Conservation (phyloP, 1,140 invertebrate genomes). For the Trachymyrmex septentrionalis region DNA sequence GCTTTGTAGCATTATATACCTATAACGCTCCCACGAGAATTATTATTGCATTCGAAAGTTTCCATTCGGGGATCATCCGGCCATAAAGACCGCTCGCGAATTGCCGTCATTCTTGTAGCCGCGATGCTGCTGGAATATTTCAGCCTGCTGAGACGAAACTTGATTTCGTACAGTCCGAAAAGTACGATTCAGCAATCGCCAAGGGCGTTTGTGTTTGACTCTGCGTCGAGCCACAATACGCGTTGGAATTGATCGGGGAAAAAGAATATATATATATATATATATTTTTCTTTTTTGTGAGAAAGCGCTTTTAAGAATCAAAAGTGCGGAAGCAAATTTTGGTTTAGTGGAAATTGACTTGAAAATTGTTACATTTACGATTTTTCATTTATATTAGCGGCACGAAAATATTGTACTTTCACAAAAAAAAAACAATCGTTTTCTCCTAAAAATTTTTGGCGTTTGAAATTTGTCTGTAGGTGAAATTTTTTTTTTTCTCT, state of each 20-base stretch:
- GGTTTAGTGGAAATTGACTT: neutral
- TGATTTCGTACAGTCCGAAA: slow-evolving; percentile 53
- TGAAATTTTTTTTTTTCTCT: neutral
- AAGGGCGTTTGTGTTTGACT: neutral
- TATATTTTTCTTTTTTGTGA: neutral
- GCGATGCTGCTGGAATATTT: slow-evolving; percentile 57
- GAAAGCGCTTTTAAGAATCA: neutral
- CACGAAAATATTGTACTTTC: neutral
- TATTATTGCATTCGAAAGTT: slow-evolving; percentile 63
- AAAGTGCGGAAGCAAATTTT: neutral
- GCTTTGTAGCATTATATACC: slow-evolving; percentile 43
- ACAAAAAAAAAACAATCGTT: neutral
- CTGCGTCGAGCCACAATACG: neutral
- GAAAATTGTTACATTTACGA: neutral
- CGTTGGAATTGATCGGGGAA: slow-evolving; percentile 10
- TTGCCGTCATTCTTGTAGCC: slow-evolving; percentile 58
- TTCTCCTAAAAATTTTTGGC: neutral
- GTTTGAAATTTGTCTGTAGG: neutral
- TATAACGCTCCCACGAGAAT: slow-evolving; percentile 56
- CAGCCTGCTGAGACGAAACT: slow-evolving; percentile 34
- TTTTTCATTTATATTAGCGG: neutral
- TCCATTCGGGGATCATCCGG: slow-evolving; percentile 46
- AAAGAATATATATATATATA: neutral
- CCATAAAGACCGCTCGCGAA: slow-evolving; percentile 55
- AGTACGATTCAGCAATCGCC: slow-evolving; percentile 23